Percentiles rank a stretch among this genome's conserved stretches.
Conservation (phyloP, 2,888 invertebrate species). For the Eudasyphora cyanicolor region DNA sequence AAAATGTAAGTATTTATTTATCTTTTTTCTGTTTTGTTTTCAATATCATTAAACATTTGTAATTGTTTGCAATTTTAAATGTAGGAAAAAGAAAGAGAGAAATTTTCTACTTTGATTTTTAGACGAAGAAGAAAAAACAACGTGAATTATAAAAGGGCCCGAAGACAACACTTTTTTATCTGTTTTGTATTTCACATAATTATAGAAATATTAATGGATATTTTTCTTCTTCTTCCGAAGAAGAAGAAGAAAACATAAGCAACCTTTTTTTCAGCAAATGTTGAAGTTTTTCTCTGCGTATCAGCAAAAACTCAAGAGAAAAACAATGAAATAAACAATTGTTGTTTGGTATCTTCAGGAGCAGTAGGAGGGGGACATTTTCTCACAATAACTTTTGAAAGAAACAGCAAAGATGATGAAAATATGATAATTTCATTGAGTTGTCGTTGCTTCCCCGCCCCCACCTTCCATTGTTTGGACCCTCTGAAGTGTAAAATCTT, state of each 20-base stretch:
- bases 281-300: not conserved
- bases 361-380: conserved; percentile 27
- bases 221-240: conserved; percentile 16
- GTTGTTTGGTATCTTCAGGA: conserved; percentile 43
- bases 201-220: conserved; percentile 35
- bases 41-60: conserved; percentile 36
- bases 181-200: conserved; percentile 41
- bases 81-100: not conserved
- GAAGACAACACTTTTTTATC: conserved; percentile 15
- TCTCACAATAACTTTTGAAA: conserved; percentile 50
- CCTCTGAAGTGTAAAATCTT: not conserved
- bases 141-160: not conserved
- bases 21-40: not conserved
- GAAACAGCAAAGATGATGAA: conserved; percentile 44
- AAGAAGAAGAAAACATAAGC: not conserved
- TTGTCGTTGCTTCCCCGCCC: not conserved
- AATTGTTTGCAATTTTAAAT: conserved; percentile 13
- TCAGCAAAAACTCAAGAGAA: not conserved
- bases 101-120: not conserved
- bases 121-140: not conserved
- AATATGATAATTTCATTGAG: conserved; percentile 56
- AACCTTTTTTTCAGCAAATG: too few relatives aligned
- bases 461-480: not conserved
- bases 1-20: conserved; percentile 23
- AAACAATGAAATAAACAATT: conserved; percentile 31